phyloP scores from a whole-genome alignment of 2,113 vertebrate species.

The Pterocles burchelli region DNA sequence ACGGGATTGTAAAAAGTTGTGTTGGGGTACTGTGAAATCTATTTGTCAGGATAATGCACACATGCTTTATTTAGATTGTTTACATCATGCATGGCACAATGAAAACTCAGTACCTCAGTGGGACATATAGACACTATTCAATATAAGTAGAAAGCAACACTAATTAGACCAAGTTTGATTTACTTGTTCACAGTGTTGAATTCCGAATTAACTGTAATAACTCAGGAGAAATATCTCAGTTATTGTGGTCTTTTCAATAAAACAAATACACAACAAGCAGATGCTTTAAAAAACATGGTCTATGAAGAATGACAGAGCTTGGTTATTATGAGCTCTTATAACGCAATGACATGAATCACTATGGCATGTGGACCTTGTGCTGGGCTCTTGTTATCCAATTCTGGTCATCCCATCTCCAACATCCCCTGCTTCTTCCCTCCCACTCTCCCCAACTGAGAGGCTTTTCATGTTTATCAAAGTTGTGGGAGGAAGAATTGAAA shows the following conservation, averaged over 20 bases:
- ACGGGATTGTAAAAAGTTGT: conserved; percentile 20
- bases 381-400: conserved; percentile 1
- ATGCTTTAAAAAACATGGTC: conserved; percentile 12
- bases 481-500: background rate
- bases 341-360: background rate
- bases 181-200: conserved; percentile 22
- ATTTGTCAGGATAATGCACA: conserved; percentile 19
- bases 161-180: conserved; percentile 56
- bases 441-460: background rate
- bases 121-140: background rate
- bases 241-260: conserved; percentile 42
- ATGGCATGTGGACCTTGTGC: background rate
- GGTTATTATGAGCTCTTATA: conserved; percentile 3
- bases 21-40: background rate
- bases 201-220: conserved; percentile 59
- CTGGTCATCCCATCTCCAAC: background rate
- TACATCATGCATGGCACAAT: background rate
- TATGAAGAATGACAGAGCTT: conserved; percentile 16
- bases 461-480: background rate
- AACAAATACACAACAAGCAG: background rate
- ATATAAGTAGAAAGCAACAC: conserved; percentile 32
- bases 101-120: conserved; percentile 29
- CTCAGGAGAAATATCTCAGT: conserved; percentile 31
- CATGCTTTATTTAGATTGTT: conserved; percentile 48
- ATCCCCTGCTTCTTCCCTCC: background rate